phyloP scores from a whole-genome alignment of 2,797 vertebrate genomes.

The Microctenopoma steveboyesi region DNA sequence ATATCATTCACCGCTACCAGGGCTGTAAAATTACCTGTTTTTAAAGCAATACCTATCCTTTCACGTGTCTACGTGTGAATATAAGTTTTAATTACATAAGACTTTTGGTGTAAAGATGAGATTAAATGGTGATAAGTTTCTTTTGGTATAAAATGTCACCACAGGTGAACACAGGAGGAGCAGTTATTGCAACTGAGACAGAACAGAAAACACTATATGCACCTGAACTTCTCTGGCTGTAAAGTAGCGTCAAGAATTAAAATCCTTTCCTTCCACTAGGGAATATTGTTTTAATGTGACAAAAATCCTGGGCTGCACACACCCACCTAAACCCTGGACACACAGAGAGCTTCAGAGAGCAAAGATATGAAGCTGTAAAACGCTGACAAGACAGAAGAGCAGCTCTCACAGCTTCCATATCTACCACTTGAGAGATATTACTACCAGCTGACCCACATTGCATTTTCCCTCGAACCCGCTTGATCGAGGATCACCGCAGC shows the following conservation, averaged over 20 bases:
- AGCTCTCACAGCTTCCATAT: slow-evolving; percentile 61
- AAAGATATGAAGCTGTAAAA: slow-evolving; percentile 66
- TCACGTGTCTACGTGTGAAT: too few relatives aligned
- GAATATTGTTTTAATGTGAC: slow-evolving; percentile 53
- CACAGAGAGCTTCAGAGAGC: slow-evolving; percentile 17
- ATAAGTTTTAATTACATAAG: too few relatives aligned
- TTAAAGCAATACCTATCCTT: too few relatives aligned
- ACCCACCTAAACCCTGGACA: slow-evolving; percentile 12
- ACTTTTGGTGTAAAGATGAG: too few relatives aligned
- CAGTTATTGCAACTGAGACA: background rate
- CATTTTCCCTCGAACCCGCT: slow-evolving; percentile 52
- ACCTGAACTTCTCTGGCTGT: background rate
- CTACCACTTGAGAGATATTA: slow-evolving; percentile 59
- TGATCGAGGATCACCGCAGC: slow-evolving; percentile 22
- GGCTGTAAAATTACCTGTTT: too few relatives aligned
- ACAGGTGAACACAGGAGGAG: too few relatives aligned
- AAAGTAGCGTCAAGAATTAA: background rate
- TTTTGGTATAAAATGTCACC: too few relatives aligned
- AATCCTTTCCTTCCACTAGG: slow-evolving; percentile 1
- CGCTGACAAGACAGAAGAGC: slow-evolving; percentile 68
- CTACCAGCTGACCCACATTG: slow-evolving; percentile 51
- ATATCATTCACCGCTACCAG: too few relatives aligned
- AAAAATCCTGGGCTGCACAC: slow-evolving; percentile 29
- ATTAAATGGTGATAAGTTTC: too few relatives aligned
- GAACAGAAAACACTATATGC: background rate